Evolutionary conservation across 2,113 vertebrate species (phyloP), one percentile per base, ranked within the genome.

Genomic region (Actinemys pallida): DNA sequence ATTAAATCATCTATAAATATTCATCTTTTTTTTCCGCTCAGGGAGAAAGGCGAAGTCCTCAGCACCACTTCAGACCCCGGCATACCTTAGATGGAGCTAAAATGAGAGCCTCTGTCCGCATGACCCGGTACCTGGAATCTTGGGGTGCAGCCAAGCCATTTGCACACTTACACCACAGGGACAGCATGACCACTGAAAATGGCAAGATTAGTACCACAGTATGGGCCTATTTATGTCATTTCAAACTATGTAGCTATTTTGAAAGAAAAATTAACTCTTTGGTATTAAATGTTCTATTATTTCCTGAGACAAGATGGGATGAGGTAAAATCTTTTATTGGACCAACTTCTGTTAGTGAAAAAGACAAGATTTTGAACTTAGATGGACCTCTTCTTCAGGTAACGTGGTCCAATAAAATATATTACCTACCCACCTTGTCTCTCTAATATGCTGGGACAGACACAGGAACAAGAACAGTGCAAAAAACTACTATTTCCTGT

Each of bases 71-170:
- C 95, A 98, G 99, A 86, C 98, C 99, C 62, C 98, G 99, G 53
- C 98, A 99, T 62, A 98, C 99, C 3, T 88, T 99, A 0, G 98
- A 99, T 0, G 99, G 99, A 94, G 98, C 99, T 81, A 99, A 99
- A 97, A 99, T 99, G 99, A 98, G 99, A 97, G 99, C 99, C 2
- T 99, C 99, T 0, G 99, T 99, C 75, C 98, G 99, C 97, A 99
- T 99, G 99, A 99, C 99, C 78, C 99, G 99, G 54, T 99, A 99
- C 96, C 98, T 99, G 98, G 99, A 99, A 95, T 99, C 99, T 16
- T 99, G 99, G 99, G 99, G 99, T 86, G 99, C 99, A 5, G 99
- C 99, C 97, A 99, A 99, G 95, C 99, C 99, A 2, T 99, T 99
- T 35, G 99, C 99, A 83, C 99, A 99, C 96, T 97, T 99, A 90